These are phyloP conservation scores for Calidris pygmaea DNA, from an alignment of 2,113 vertebrate genomes.

Conservation along the genomic window DNA sequence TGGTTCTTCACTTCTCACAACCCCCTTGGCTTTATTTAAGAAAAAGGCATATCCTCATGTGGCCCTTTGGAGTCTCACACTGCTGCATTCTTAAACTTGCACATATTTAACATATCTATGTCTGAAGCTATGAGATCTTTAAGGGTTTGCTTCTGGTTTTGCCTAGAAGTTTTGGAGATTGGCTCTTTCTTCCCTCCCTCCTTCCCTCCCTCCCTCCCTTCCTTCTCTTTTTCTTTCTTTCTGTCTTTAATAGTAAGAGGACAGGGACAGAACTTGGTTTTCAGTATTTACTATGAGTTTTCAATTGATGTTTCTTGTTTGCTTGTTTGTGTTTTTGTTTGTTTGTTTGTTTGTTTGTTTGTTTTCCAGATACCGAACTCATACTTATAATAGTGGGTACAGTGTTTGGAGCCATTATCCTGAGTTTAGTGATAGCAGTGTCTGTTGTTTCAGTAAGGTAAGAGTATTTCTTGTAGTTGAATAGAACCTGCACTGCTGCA, in stretches of 20 bases:
- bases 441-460: conserved; percentile 38
- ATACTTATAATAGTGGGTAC: conserved; percentile 71
- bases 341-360: background rate
- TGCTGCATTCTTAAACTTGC: background rate
- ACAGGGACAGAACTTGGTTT: background rate
- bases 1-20: background rate
- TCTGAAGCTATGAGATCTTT: background rate
- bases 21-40: background rate
- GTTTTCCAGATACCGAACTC: conserved; percentile 62
- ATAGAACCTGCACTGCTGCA: background rate
- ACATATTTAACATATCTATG: background rate
- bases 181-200: background rate
- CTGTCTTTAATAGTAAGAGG: background rate
- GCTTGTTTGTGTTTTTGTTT: background rate
- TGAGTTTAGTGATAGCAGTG: conserved; percentile 31
- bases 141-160: background rate
- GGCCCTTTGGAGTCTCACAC: background rate
- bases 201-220: background rate
- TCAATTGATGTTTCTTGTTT: background rate
- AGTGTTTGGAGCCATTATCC: conserved; percentile 31
- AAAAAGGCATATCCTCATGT: background rate
- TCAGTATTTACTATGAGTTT: background rate
- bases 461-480: background rate
- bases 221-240: background rate
- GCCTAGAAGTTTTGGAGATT: background rate